Evolutionary conservation across 2,888 invertebrate species (phyloP), one percentile per base, ranked within the genome.

Genomic region (Ornithoptera priamus): DNA sequence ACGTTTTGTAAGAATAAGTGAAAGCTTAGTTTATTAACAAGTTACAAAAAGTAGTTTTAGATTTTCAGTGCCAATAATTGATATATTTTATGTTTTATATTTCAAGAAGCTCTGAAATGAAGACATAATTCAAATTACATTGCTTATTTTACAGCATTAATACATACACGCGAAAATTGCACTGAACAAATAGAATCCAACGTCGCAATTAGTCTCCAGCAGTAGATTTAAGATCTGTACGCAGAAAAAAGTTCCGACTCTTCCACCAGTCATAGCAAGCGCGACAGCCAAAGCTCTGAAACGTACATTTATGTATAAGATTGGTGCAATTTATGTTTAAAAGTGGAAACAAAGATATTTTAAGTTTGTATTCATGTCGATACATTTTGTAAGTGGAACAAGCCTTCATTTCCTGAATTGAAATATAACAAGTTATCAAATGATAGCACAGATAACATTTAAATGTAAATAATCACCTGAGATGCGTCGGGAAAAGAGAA

Each of bases 251-350:
- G 93, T 93, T 5, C 93, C 94, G 0, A 94, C 75, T 72, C 95
- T 88, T 18, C 94, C 94, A 1, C 91, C 88, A 22, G 93, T 93
- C 75, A 94, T 85, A 5, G 93, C 89, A 46, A 94, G 78, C 36
- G 94, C 94, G 22, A 95, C 88, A 0, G 95, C 94, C 72, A 94
- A 85, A 0, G 94, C 94, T 72, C 94, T 94, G 78, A 74, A 85
- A 85, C 18, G 24, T 18, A 53, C 15, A 17, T 39, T 10, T 10
- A 39, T 7, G 1, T 10, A 8, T 10, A 39, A 39, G 1, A 39
- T 10, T 10, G 39, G 39, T 7, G 39, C 1, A 39, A 39, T 39
- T 39, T 10, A 10, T 7, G 6, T 39, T 10, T 1, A 10, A 39
- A 39, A 39, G 39, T 8, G 10, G 8, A 39, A 7, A 39, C 1